Percentiles rank a stretch among this genome's conserved stretches.
Evolutionary conservation across 2,888 invertebrate species (phyloP).

Genomic region (Phortica magna): DNA sequence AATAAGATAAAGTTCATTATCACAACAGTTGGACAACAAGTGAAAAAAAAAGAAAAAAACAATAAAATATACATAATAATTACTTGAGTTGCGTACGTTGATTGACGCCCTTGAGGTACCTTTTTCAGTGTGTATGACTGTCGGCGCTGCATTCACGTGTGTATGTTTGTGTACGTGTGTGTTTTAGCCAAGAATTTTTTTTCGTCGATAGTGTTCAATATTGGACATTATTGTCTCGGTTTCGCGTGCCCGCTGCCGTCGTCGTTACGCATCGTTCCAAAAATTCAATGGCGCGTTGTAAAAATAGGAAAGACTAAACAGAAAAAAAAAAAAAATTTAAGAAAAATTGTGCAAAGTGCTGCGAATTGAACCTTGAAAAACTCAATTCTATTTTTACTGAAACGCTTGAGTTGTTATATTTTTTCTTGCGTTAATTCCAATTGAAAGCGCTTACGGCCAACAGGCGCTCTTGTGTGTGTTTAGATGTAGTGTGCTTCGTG

Average conservation of each 20-base stretch:
- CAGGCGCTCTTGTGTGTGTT: background rate
- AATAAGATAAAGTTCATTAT: constrained; percentile 31
- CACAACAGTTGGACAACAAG: constrained; percentile 18
- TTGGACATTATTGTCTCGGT: background rate
- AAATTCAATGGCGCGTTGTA: constrained; percentile 31
- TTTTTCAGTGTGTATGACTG: too few species aligned
- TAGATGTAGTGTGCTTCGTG: background rate
- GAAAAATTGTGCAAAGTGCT: constrained; percentile 17
- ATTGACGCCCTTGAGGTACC: constrained; percentile 14
- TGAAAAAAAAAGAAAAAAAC: background rate
- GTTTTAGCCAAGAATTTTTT: constrained; percentile 22
- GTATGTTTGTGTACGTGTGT: constrained; percentile 13
- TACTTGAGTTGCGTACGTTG: background rate
- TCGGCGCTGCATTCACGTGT: background rate
- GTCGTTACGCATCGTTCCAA: constrained; percentile 8
- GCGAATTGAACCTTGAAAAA: constrained; percentile 22
- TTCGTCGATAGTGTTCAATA: background rate
- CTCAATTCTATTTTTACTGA: constrained; percentile 59
- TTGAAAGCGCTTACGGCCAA: background rate
- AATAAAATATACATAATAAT: constrained; percentile 2
- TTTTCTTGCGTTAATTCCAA: background rate
- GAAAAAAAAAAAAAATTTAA: background rate
- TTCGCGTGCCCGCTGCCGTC: background rate
- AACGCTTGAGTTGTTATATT: constrained; percentile 53
- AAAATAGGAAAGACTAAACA: constrained; percentile 8